phyloP scores from a whole-genome alignment of 2,797 vertebrate genomes.

The Myripristis jacobus region DNA sequence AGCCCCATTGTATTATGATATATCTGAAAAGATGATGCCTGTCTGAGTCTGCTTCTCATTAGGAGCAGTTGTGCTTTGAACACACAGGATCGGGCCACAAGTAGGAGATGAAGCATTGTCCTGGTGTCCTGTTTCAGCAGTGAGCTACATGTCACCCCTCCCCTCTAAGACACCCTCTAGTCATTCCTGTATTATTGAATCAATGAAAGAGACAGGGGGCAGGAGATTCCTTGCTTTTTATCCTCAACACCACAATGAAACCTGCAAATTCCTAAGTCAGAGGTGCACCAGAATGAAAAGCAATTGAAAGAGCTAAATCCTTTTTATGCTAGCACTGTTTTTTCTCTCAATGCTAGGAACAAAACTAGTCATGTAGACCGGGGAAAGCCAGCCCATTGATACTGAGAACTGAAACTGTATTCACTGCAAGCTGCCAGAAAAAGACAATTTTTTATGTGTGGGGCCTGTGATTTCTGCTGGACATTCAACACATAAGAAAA shows the following conservation, averaged over 20 bases:
- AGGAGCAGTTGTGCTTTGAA: conserved; percentile 8
- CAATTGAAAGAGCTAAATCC: conserved; percentile 7
- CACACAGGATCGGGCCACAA: conserved; percentile 34
- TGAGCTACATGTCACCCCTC: conserved; percentile 54
- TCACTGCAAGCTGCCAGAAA: conserved; percentile 20
- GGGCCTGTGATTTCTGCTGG: conserved; percentile 1
- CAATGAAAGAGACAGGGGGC: conserved; percentile 41
- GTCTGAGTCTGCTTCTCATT: conserved; percentile 41
- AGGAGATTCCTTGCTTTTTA: neutral
- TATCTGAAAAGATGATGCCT: conserved; percentile 24
- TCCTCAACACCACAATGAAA: conserved; percentile 34
- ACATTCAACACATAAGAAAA: neutral
- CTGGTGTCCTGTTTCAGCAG: conserved; percentile 64
- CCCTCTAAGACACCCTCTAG: conserved; percentile 24
- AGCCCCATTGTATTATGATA: conserved; percentile 21
- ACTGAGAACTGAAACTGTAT: conserved; percentile 7
- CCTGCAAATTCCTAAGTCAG: conserved; percentile 36
- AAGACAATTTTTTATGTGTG: conserved; percentile 17
- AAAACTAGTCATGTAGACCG: conserved; percentile 17
- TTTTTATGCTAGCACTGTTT: conserved; percentile 38
- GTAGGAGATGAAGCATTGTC: conserved; percentile 46
- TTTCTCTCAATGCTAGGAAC: conserved; percentile 33
- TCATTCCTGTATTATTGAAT: conserved; percentile 43
- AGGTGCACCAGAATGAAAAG: conserved; percentile 38
- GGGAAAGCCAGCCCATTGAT: neutral